Evolutionary conservation across 2,113 vertebrate genomes (phyloP), one percentile per base, ranked within the genome.

Genomic region (Petromus typicus): DNA sequence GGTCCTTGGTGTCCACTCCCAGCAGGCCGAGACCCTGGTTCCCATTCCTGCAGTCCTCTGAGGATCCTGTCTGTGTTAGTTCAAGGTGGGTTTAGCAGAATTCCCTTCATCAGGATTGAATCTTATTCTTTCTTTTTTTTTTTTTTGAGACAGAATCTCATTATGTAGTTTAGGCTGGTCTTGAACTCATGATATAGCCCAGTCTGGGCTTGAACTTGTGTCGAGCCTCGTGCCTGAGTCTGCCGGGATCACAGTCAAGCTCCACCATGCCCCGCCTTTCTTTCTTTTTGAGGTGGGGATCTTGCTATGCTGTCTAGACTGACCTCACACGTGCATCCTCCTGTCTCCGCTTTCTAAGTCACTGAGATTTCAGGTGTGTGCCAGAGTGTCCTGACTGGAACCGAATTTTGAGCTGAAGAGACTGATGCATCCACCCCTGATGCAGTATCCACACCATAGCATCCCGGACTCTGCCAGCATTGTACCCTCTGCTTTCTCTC

Each of bases 51-150:
- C 48, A 90, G 66, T 56, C 23, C 56, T 43, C 82, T 69, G 11
- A 69, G 67, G 75, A 45, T 89, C 79, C 63, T 75, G 83, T 43
- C 56, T 97, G 89, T n/a, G 13, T 63, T 3, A 83, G 63, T 25
- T 37, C n/a, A 57, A 76, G 67, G 86, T 86, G 78, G 73, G 45
- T 45, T 75, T 14, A 34, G 40, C 37, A 83, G 61, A 73, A 86
- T 43, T 34, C 64, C 78, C 30, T 64, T 92, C 34, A 34, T 22
- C 34, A 30, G 75, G 27, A 40, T 78, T 76, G 43, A 32, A 71
- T 71, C 22, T 40, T 8, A 22, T 37, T 25, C 40, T 45, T 30
- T 25, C 22, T 73, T 25, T 25, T 22, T 73, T 25, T 25, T 20
- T 43, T 27, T 45, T 48, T 48, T 16, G 43, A 69, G n/a, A 32